These are phyloP conservation scores for Corella eumyota DNA, from an alignment of 23 tunicate species.

Conservation along the genomic window DNA sequence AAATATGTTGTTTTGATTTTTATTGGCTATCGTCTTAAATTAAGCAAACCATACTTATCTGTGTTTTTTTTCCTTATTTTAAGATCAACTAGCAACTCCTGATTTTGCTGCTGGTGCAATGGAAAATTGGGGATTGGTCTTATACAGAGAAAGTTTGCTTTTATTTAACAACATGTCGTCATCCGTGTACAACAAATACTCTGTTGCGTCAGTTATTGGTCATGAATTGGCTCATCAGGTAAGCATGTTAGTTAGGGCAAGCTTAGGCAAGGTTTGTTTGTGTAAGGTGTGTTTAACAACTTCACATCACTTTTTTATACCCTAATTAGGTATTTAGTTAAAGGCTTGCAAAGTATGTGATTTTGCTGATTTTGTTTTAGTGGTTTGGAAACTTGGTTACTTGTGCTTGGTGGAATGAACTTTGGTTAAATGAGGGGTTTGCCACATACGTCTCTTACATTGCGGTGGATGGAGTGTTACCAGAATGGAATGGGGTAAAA, in stretches of 20 bases:
- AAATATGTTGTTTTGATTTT: background rate
- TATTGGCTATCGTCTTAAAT: background rate
- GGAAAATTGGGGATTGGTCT: constrained; percentile 96
- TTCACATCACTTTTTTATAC: no score
- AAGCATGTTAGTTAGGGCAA: background rate
- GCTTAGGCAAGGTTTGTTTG: no score
- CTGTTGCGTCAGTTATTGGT: constrained; percentile 44
- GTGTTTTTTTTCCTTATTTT: no score
- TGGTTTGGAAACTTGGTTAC: constrained; percentile 92
- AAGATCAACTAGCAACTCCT: constrained; percentile 79
- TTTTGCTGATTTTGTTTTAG: constrained; percentile 13
- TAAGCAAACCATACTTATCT: background rate
- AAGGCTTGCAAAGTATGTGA: no score
- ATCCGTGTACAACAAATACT: constrained; percentile 31
- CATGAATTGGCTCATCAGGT: constrained; percentile 94
- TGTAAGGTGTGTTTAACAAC: no score
- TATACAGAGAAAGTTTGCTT: constrained; percentile 62
- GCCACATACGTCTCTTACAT: constrained; percentile 69
- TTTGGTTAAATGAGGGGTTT: no score
- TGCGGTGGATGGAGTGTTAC: constrained; percentile 44
- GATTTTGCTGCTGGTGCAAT: constrained; percentile 95
- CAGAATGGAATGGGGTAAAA: constrained; percentile 42
- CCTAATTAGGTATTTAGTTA: no score
- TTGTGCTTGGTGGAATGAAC: constrained; percentile 76
- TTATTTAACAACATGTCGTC: constrained; percentile 29